Evolutionary conservation across 2,113 vertebrate species (phyloP), one percentile per base, ranked within the genome.

Genomic region (Arothron firmamentum): DNA sequence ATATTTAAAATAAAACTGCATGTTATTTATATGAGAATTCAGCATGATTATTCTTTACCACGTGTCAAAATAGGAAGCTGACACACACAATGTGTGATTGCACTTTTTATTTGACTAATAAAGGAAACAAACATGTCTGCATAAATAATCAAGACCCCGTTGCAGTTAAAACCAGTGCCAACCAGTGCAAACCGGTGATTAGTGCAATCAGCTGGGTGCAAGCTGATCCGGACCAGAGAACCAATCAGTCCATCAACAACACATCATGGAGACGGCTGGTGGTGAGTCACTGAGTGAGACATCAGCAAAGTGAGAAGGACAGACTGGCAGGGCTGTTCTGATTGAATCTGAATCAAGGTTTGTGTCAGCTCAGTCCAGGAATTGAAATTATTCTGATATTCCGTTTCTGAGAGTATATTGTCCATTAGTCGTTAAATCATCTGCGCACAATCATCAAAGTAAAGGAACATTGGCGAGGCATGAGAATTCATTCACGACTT

Each of bases 381-480:
- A 17, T 15, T 23, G 9, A 15, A 67, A 56, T 62, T 48, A 62
- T 75, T 43, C 34, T 38, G 34, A 28, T 6, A 3, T 31, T 1
- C 28, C 28, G 6, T 31, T 31, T 31, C 28, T 31, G 28, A 31
- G 4, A 38, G 34, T 38, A 38, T 11, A 10, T 12, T 38, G 10
- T 12, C 34, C 34, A 38, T 38, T 38, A 38, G 11, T 38, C 34
- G 11, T 38, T 38, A 38, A 38, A n/a, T 43, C 16, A 62, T 61
- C 51, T 28, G 2, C 28, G 54, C 62, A 67, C 28, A 57, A 72
- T 85, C 50, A 14, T 5, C 38, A 8, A 59, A 41, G 73, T 71
- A 72, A 77, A 65, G 76, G 79, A 77, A 80, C 6, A 12, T 34
- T 31, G 18, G 19, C 28, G 69, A 56, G 69, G 62, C 48, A 68